These are phyloP conservation scores for Mactra quadrangularis DNA, from an alignment of 1,140 invertebrate genomes.

Conservation along the genomic window DNA sequence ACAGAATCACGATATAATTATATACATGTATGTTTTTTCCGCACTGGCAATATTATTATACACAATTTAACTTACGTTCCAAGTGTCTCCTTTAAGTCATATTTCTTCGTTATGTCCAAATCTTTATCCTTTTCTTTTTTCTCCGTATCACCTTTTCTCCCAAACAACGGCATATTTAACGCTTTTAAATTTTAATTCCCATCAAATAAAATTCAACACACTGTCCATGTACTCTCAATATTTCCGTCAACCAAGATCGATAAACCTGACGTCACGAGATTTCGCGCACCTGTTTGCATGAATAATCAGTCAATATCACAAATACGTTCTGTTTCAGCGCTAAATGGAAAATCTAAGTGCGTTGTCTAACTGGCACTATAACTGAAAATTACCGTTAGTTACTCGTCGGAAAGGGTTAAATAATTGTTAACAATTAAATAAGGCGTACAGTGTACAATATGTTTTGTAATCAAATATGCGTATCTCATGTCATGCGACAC, in stretches of 20 bases:
- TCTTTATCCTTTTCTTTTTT: slow-evolving; percentile 63
- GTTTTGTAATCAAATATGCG: no score
- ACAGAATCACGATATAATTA: no score
- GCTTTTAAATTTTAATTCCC: slow-evolving; percentile 49
- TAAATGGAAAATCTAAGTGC: no score
- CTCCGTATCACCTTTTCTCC: slow-evolving; percentile 60
- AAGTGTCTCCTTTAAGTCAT: slow-evolving; percentile 65
- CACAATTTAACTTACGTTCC: slow-evolving; percentile 66
- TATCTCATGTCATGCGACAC: no score
- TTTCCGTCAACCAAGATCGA: slow-evolving; percentile 49
- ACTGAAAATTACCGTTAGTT: no score
- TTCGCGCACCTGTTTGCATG: slow-evolving; percentile 62
- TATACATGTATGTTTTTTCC: slow-evolving; percentile 9
- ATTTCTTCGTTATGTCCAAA: slow-evolving; percentile 61
- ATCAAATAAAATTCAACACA: slow-evolving; percentile 46
- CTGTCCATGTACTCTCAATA: slow-evolving; percentile 35
- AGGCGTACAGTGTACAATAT: no score
- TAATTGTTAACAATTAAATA: no score
- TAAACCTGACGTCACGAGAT: slow-evolving; percentile 58
- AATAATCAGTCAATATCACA: slow-evolving; percentile 8
- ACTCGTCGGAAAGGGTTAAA: no score
- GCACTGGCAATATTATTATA: no score
- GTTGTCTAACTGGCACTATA: no score
- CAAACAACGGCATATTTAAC: slow-evolving; percentile 63
- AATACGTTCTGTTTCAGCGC: no score